Conservation (phyloP, 2,113 vertebrate species). For the Argyrosomus japonicus region DNA sequence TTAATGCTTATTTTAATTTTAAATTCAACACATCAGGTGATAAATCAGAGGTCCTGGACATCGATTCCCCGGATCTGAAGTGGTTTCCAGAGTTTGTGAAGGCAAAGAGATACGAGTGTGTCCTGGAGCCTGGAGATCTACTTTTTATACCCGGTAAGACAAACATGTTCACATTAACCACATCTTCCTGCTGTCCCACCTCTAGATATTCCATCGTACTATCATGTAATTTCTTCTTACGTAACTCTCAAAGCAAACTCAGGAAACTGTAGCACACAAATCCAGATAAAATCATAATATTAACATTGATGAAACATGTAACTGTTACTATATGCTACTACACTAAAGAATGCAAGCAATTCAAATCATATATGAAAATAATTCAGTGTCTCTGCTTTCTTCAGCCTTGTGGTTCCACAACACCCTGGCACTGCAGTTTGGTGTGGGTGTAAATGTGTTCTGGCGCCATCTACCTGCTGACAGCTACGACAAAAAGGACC, state of each 20-base stretch:
- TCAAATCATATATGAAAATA: no score
- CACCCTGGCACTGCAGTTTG: conserved; percentile 92
- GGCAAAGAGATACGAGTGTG: conserved; percentile 89
- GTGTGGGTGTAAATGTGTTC: conserved; percentile 94
- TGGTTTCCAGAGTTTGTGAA: conserved; percentile 93
- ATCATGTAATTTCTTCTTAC: neutral
- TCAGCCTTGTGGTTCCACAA: conserved; percentile 98
- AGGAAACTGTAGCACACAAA: neutral
- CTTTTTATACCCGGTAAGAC: conserved; percentile 94
- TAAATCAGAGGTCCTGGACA: conserved; percentile 94
- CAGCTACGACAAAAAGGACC: conserved; percentile 93
- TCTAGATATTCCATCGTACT: neutral
- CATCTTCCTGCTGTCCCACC: neutral
- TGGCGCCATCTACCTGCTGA: conserved; percentile 92
- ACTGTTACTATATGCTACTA: neutral
- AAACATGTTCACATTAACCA: neutral
- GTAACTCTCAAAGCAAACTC: neutral
- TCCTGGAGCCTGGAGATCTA: conserved; percentile 92
- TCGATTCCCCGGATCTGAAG: conserved; percentile 90
- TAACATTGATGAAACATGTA: neutral
- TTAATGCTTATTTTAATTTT: neutral
- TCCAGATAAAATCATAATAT: neutral
- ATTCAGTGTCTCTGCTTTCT: neutral
- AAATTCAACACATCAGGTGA: conserved; percentile 82
- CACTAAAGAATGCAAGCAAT: neutral